Evolutionary conservation across 2,888 invertebrate genomes (phyloP), one percentile per base, ranked within the genome.

Genomic region (Tachina grossa): DNA sequence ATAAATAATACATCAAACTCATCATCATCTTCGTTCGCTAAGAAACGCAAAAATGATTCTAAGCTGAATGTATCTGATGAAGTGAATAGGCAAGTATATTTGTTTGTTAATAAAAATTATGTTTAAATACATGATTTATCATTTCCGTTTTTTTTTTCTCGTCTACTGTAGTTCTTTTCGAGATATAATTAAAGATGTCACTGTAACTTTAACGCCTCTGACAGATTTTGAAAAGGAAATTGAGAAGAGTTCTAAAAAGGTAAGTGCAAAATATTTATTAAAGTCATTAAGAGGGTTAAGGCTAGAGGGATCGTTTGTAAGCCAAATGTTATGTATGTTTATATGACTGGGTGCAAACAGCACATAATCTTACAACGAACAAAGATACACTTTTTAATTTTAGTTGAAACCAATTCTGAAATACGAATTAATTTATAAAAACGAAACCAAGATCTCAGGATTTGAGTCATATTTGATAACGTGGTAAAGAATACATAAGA

Each of bases 121-220:
- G 22, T 55, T 57, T n/a, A n/a, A n/a, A n/a, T n/a, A n/a, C n/a
- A n/a, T n/a, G n/a, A n/a, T n/a, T n/a, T 22, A 39, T 0, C 0
- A 39, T n/a, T 59, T 59, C 16, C n/a, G n/a, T 59, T 41, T n/a
- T 59, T n/a, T n/a, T 59, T 41, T 41, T 10, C 39, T 43, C 43
- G 1, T 14, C 14, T 49, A 14, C n/a, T 49, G 5, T 39, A 91
- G 91, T 77, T 88, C 91, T 61, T 92, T 90, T 88, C 91, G 93
- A 84, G 92, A 92, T 89, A 89, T 92, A 72, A 92, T 92, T 55
- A 92, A 92, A 88, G 92, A 93, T 88, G 91, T 92, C 16, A 91
- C 91, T 39, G 92, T 93, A 16, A 90, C 92, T n/a, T 84, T 92
- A 78, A 91, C 92, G 22, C 92, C 92, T 10, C 85, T 92, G 41